Evolutionary conservation across 2,113 vertebrate species (phyloP).

Genomic region (Vicugna pacos): DNA sequence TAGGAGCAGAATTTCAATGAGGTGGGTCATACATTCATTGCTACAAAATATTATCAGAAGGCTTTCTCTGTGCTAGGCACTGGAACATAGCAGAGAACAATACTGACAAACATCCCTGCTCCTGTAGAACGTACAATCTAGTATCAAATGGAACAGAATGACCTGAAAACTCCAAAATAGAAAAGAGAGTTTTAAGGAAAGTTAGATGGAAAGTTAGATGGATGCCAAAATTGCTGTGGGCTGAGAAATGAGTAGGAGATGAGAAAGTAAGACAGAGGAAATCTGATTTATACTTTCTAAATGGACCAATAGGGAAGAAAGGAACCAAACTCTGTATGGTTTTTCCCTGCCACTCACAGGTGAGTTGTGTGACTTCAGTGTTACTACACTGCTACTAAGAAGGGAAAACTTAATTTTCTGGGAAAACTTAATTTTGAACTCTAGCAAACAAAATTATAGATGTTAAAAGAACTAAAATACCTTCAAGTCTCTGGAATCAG

Average conservation of each 20-base stretch:
- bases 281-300: neutral
- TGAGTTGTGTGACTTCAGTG: neutral
- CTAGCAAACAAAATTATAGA: conserved; percentile 33
- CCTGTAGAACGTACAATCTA: neutral
- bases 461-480: neutral
- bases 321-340: neutral
- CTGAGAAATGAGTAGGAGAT: neutral
- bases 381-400: neutral
- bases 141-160: neutral
- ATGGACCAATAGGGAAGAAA: neutral
- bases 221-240: neutral
- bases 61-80: neutral
- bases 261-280: neutral
- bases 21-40: neutral
- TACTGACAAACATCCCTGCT: neutral
- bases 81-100: neutral
- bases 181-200: conserved; percentile 18
- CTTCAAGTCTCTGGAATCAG: neutral
- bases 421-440: conserved; percentile 38
- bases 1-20: neutral
- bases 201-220: neutral
- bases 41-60: neutral
- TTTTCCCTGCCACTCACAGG: neutral
- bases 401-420: conserved; percentile 18
- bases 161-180: neutral